A percentile compares a stretch with the other conserved stretches of the same genome.
Evolutionary conservation across 1,140 invertebrate species (phyloP).

Genomic region (Eueides isabella): DNA sequence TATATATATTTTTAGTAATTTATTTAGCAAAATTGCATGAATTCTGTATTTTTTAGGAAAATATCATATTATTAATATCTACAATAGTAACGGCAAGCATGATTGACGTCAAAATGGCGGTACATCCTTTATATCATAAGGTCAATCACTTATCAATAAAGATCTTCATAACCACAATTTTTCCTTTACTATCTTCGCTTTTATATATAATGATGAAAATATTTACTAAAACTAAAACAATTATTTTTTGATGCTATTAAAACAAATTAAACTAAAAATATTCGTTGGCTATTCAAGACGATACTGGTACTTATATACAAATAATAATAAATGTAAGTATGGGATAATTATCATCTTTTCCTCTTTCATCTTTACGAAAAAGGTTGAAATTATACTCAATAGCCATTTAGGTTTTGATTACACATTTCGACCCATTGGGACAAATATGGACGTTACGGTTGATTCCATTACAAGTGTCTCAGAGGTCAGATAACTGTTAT

Average conservation of each 20-base stretch:
- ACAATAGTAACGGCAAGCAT: not conserved
- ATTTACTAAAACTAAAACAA: not conserved
- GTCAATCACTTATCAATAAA: not conserved
- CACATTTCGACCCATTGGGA: not conserved
- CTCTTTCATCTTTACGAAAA: not conserved
- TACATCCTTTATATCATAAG: not conserved
- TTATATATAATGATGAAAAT: not conserved
- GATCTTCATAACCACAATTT: not conserved
- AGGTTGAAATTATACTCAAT: not conserved
- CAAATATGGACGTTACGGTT: not conserved
- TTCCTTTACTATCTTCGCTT: not conserved
- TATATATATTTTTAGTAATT: no score
- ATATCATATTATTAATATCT: not conserved
- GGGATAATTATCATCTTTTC: not conserved
- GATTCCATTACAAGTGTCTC: not conserved
- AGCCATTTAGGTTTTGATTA: not conserved
- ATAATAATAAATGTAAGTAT: not conserved
- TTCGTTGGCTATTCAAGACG: not conserved
- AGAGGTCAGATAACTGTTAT: not conserved
- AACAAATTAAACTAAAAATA: no score
- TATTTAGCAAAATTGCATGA: not conserved
- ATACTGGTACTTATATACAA: not conserved
- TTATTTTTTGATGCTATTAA: no score
- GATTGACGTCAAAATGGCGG: not conserved
- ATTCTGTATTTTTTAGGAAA: not conserved